Conservation (phyloP, 2,797 vertebrate genomes). For the Selene dorsalis region DNA sequence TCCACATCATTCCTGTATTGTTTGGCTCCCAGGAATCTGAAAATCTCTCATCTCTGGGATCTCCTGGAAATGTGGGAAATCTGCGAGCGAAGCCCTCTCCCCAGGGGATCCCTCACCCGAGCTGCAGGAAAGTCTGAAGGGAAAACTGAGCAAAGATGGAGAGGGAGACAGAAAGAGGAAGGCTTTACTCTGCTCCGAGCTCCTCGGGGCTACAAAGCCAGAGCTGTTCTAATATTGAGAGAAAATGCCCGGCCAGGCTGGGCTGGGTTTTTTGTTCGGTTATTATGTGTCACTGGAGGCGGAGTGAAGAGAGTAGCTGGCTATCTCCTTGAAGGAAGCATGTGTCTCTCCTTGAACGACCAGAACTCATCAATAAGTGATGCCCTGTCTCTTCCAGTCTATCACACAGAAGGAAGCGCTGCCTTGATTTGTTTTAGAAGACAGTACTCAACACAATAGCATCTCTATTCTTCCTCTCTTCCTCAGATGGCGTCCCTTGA, state of each 20-base stretch:
- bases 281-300: conserved; percentile 53
- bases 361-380: conserved; percentile 81
- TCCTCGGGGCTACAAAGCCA: conserved; percentile 60
- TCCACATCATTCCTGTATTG: conserved; percentile 78
- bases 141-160: conserved; percentile 62
- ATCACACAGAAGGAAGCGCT: conserved; percentile 66
- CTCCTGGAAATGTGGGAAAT: conserved; percentile 73
- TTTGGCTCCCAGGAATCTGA: conserved; percentile 73
- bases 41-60: conserved; percentile 73
- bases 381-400: conserved; percentile 77
- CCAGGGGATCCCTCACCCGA: conserved; percentile 52
- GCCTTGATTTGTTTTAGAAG: conserved; percentile 71
- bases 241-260: conserved; percentile 46
- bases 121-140: conserved; percentile 52
- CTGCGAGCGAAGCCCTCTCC: conserved; percentile 65
- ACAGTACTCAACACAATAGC: conserved; percentile 40
- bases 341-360: conserved; percentile 76
- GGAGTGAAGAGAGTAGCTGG: conserved; percentile 45
- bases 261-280: conserved; percentile 48
- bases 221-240: conserved; percentile 71
- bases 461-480: conserved; percentile 34
- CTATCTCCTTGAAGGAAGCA: conserved; percentile 75
- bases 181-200: conserved; percentile 57
- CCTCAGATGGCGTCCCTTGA: conserved; percentile 36
- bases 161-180: conserved; percentile 54